Evolutionary conservation across 2,113 vertebrate genomes (phyloP).

Genomic region (Enhydra lutris): DNA sequence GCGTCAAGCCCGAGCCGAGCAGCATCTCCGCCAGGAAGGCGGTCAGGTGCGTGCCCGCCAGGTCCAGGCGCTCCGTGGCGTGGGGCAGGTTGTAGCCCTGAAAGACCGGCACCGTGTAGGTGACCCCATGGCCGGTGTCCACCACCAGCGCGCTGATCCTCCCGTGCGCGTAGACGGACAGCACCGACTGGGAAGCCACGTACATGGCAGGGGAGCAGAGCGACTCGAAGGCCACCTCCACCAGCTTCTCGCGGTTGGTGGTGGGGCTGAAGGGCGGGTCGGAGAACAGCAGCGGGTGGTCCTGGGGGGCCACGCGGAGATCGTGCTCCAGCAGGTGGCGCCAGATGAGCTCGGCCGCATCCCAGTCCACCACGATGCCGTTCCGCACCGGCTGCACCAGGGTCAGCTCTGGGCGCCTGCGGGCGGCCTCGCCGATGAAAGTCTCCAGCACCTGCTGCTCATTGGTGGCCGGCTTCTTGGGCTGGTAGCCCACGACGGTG

Average conservation of each 20-base stretch:
- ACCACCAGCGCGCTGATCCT: slow-evolving; percentile 75
- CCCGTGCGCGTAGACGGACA: slow-evolving; percentile 75
- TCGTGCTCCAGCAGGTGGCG: slow-evolving; percentile 72
- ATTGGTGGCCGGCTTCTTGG: neutral
- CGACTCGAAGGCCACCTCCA: slow-evolving; percentile 76
- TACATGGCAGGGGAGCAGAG: slow-evolving; percentile 64
- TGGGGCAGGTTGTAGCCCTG: slow-evolving; percentile 76
- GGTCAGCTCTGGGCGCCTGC: neutral
- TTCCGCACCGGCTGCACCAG: neutral
- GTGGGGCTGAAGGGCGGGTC: slow-evolving; percentile 77
- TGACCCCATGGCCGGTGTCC: slow-evolving; percentile 68
- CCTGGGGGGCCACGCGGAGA: slow-evolving; percentile 53
- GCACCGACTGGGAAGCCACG: slow-evolving; percentile 70
- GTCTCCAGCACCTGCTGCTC: neutral
- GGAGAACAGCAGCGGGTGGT: slow-evolving; percentile 76
- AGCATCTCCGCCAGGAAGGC: slow-evolving; percentile 71
- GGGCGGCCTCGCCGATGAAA: slow-evolving; percentile 40
- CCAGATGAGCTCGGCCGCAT: slow-evolving; percentile 66
- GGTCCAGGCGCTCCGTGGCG: slow-evolving; percentile 69
- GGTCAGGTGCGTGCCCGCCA: slow-evolving; percentile 74
- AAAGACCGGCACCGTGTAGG: slow-evolving; percentile 66
- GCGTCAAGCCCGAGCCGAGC: neutral
- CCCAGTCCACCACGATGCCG: slow-evolving; percentile 67
- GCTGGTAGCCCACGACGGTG: slow-evolving; percentile 59
- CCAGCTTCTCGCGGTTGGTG: slow-evolving; percentile 78